Evolutionary conservation across 1,140 invertebrate species (phyloP), one percentile per base, ranked within the genome.

Genomic region (Zaprionus africanus): DNA sequence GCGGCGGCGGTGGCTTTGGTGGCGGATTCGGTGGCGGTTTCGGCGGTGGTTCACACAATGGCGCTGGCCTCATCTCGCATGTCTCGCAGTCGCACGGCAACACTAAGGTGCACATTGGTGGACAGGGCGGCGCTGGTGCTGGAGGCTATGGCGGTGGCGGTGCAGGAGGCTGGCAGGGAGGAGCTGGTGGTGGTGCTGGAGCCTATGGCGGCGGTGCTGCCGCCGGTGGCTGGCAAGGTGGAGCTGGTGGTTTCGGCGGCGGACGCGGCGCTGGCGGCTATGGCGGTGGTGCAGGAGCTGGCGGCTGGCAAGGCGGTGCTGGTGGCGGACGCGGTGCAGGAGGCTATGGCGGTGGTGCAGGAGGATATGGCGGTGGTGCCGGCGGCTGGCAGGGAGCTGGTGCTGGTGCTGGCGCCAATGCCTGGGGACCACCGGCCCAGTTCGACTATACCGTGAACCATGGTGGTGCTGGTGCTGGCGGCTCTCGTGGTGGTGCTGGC

Each of bases 351-450:
- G 67, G 22, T 22, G 66, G 54, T 6, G 69, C 61, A 13, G 75
- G 66, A 6, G 60, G 76, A 4, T 43, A 56, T 26, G 49, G 58
- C 34, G 67, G 58, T 46, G 67, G 61, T 43, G 62, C 63, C 5
- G 58, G 58, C 5, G 67, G 67, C 59, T 60, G 67, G 57, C 57
- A 56, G 17, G 58, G 70, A 28, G 69, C 61, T 58, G 64, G 56
- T 0, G 66, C 62, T 28, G 81, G 82, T 11, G 81, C 78, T 34
- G 82, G 79, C 28, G 80, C 41, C 60, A 81, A 70, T 66, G 85
- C 82, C 69, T 90, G 86, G 79, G 86, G 86, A 49, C 73, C 78
- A 19, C 85, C 85, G 12, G 85, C 85, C 24, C 58, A 84, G n/a
- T 86, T 82, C 38, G 86, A 90, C 7, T 90, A 90, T 58, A 79